Conservation (phyloP, 1,140 invertebrate genomes). For the Diprion similis region DNA sequence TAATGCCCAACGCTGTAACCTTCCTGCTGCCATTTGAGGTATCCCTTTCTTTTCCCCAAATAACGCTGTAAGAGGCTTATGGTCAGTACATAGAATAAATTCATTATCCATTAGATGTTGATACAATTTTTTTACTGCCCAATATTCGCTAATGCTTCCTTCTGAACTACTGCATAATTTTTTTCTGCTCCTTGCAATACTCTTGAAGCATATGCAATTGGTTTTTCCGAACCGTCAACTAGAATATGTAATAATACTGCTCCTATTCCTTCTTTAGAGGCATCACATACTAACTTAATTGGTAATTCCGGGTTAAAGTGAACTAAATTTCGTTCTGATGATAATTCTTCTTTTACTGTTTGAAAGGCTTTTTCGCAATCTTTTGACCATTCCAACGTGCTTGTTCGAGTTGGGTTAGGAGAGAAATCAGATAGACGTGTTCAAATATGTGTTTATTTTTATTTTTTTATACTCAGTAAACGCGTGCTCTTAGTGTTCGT, state of each 20-base stretch:
- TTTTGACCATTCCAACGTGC: constrained; percentile 44
- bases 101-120: constrained; percentile 54
- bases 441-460: no score
- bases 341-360: constrained; percentile 38
- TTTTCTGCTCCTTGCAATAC: constrained; percentile 33
- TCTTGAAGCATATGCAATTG: constrained; percentile 48
- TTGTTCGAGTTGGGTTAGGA: no score
- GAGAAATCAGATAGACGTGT: no score
- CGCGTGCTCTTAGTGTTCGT: no score
- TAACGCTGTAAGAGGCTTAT: constrained; percentile 53
- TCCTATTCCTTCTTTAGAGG: constrained; percentile 45
- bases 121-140: constrained; percentile 37
- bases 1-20: constrained; percentile 41
- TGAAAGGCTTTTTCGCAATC: constrained; percentile 44
- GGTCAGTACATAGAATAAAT: constrained; percentile 55
- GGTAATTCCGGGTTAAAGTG: constrained; percentile 40
- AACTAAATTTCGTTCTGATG: constrained; percentile 33
- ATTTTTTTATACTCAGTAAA: constrained; percentile 43
- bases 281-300: constrained; percentile 45
- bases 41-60: constrained; percentile 41
- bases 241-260: constrained; percentile 43
- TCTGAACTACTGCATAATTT: constrained; percentile 42
- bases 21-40: constrained; percentile 35
- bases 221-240: constrained; percentile 36
- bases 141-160: constrained; percentile 43